phyloP scores from a whole-genome alignment of 2,888 invertebrate genomes.

The Cylloceria caligata region DNA sequence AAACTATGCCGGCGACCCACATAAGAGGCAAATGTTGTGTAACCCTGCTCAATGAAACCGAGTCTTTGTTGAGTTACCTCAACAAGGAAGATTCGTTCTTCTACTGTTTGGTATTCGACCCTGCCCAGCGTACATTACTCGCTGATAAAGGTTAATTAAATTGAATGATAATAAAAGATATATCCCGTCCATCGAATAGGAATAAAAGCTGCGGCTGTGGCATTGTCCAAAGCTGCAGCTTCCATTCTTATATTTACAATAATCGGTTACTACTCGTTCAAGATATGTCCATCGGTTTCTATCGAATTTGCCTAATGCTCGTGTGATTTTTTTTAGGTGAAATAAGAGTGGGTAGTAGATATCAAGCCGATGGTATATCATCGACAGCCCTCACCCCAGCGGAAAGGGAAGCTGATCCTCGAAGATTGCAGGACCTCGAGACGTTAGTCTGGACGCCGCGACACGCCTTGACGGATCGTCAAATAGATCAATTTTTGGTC shows the following conservation, averaged over 20 bases:
- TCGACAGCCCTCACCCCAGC: slow-evolving; percentile 87
- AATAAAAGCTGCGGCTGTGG: too few relatives aligned
- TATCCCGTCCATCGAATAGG: neutral
- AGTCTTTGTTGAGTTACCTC: slow-evolving; percentile 97
- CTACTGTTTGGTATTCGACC: slow-evolving; percentile 99
- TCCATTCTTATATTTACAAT: too few relatives aligned
- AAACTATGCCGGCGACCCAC: slow-evolving; percentile 99
- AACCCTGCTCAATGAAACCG: slow-evolving; percentile 99
- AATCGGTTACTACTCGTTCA: too few relatives aligned
- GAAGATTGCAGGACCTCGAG: slow-evolving; percentile 92
- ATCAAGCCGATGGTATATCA: slow-evolving; percentile 95
- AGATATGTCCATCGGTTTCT: too few relatives aligned
- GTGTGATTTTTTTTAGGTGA: slow-evolving; percentile 77
- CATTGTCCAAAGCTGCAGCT: too few relatives aligned
- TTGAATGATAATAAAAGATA: neutral
- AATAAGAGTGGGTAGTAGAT: slow-evolving; percentile 94
- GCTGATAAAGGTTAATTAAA: slow-evolving; percentile 94
- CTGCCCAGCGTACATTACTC: slow-evolving; percentile 98
- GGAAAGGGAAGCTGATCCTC: slow-evolving; percentile 87
- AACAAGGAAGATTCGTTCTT: slow-evolving; percentile 99
- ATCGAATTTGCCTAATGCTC: neutral
- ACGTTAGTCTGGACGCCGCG: slow-evolving; percentile 97
- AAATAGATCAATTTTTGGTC: slow-evolving; percentile 99
- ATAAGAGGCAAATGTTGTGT: slow-evolving; percentile 99
- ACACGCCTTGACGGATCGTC: slow-evolving; percentile 95